These are phyloP conservation scores for Mareca strepera DNA, from an alignment of 2,797 vertebrate genomes.

Conservation along the genomic window DNA sequence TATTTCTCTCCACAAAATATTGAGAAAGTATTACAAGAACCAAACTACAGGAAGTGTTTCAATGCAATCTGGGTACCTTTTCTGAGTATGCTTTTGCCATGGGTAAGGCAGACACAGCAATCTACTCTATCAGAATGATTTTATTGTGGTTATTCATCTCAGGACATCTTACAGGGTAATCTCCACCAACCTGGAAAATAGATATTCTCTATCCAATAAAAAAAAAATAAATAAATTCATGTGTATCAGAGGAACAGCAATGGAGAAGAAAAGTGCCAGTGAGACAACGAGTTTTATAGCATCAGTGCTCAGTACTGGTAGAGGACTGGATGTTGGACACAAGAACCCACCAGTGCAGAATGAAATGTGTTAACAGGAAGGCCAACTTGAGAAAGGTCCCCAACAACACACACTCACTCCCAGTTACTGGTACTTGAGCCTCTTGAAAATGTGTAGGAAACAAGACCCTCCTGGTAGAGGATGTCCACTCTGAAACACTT, in stretches of 20 bases:
- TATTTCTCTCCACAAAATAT: not conserved
- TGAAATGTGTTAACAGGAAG: not conserved
- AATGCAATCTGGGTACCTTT: not conserved
- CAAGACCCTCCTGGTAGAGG: not conserved
- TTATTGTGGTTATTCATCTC: not conserved
- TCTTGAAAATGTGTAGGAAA: not conserved
- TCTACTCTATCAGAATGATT: not conserved
- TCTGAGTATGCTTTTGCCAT: not conserved
- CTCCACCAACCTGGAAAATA: not conserved
- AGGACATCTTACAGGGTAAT: not conserved
- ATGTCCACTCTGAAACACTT: not conserved
- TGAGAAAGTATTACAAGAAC: not conserved
- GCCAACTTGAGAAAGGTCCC: not conserved
- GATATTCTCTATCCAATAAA: not conserved
- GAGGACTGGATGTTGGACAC: not conserved
- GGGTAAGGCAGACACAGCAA: not conserved
- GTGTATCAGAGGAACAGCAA: not conserved
- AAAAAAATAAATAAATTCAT: not conserved
- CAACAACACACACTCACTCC: too few relatives aligned
- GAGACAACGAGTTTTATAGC: not conserved
- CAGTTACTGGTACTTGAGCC: not conserved
- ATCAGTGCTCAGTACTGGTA: not conserved
- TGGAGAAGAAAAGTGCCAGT: not conserved
- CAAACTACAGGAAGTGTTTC: not conserved
- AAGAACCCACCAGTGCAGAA: not conserved